Conservation (phyloP, 2,113 vertebrate genomes). For the Scatophagus argus region DNA sequence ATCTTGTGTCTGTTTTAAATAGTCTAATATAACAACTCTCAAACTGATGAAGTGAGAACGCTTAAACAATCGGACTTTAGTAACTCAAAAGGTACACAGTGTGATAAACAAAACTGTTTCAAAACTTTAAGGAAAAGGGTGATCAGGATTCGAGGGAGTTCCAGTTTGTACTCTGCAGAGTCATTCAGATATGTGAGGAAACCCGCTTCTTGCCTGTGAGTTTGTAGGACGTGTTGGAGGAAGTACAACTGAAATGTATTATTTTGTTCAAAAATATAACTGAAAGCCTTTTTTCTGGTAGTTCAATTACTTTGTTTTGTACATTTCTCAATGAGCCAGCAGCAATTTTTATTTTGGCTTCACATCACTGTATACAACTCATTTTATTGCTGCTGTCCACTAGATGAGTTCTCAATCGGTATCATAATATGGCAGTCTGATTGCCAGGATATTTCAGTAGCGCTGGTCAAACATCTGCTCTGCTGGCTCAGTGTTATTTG, state of each 20-base stretch:
- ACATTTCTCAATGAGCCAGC: background rate
- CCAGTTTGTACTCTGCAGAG: background rate
- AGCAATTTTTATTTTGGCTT: slow-evolving; percentile 2
- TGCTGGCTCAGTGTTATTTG: slow-evolving; percentile 2
- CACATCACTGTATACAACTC: no score
- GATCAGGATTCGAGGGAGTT: background rate
- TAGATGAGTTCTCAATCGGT: no score
- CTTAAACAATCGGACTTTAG: background rate
- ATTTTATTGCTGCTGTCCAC: slow-evolving; percentile 10
- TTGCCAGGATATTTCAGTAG: slow-evolving; percentile 16
- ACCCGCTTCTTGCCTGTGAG: background rate
- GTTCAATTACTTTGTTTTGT: background rate
- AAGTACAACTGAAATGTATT: background rate
- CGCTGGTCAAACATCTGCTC: slow-evolving; percentile 31
- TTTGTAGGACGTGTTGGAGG: background rate
- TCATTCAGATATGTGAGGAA: background rate
- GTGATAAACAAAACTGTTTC: background rate
- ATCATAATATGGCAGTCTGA: background rate
- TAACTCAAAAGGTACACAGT: background rate
- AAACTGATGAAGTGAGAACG: background rate
- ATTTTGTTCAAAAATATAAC: background rate
- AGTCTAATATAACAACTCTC: background rate
- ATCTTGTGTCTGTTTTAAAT: background rate
- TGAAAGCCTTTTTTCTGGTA: background rate
- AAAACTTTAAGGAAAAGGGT: background rate